Base-by-base conservation (phyloP, 2,888 invertebrate genomes). In the Caenorhabditis sp. region DNA sequence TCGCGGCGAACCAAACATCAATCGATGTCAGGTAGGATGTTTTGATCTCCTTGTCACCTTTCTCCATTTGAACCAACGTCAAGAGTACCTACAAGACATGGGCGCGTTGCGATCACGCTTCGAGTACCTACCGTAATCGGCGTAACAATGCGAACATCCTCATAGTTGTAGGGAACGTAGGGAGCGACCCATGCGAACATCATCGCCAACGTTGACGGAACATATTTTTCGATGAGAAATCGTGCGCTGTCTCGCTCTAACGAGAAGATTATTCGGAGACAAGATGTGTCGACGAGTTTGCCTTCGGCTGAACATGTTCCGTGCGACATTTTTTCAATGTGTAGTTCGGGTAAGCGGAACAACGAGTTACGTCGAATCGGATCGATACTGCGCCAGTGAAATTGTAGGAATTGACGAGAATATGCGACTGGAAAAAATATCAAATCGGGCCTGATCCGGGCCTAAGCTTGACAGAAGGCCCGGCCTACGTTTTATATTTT, bases 121-220 rank as follows among this genome's bases (percentile, higher is more conserved):
- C n/a, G n/a, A n/a, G n/a, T 17, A 21, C 65, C 43, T 58, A 86
- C 86, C 21, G 86, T 87, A 54, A 87, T 87, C n/a, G 87, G 87
- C 0, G 87, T 87, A 58, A 87, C 81, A 57, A 87, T 86, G 17
- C 87, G 62, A 17, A 87, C 86, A 59, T 87, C 87, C 74, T 86
- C 85, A 69, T 86, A 87, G 65, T 87, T 82, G 58, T 86, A 84
- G 1, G 86, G 86, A 8, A 86, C 86, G 57, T 85, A 86, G 0
- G 85, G 84, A 0, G 85, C 83, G 21, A 85, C 84, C 78, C 83
- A 83, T 0, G 77, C 77, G 57, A 81, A 81, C 83, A 86, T 85
- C 86, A 86, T 86, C 1, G 86, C 86, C 62, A 79, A 51, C 1
- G 81, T 79, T 10, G 76, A 76, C 1, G 81, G 81, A 17, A 81